phyloP scores from a whole-genome alignment of 2,113 vertebrate species.

The Scortum barcoo region DNA sequence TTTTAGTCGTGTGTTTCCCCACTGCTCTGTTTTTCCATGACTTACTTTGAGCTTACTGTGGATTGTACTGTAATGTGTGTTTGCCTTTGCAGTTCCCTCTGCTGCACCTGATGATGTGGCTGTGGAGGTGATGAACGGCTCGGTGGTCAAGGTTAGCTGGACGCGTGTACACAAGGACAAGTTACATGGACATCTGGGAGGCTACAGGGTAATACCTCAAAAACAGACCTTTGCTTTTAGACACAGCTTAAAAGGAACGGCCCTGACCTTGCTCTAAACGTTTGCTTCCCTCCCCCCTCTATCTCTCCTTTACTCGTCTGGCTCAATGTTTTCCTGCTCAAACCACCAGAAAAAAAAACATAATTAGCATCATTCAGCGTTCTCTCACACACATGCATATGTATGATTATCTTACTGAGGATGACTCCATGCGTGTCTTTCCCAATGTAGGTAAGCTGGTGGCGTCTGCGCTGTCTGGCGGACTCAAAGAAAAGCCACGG shows the following conservation, averaged over 20 bases:
- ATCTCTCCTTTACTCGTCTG: conserved; percentile 32
- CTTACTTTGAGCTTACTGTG: conserved; percentile 19
- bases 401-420: not conserved
- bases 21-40: not conserved
- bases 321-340: conserved; percentile 34
- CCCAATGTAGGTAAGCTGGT: conserved; percentile 89
- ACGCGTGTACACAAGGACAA: conserved; percentile 90
- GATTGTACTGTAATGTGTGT: conserved; percentile 53
- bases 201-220: conserved; percentile 92
- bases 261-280: conserved; percentile 54
- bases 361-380: not conserved
- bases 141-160: conserved; percentile 91
- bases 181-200: conserved; percentile 92
- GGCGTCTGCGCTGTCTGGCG: conserved; percentile 90
- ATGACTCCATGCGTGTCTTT: conserved; percentile 10
- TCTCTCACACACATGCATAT: not conserved
- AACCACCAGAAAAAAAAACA: not conserved
- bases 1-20: not conserved
- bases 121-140: conserved; percentile 91
- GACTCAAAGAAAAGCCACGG: conserved; percentile 87
- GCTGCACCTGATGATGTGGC: conserved; percentile 88
- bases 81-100: conserved; percentile 88
- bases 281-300: conserved; percentile 38
- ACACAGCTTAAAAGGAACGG: conserved; percentile 74
- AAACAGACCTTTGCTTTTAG: conserved; percentile 72